Conservation (phyloP, 2,113 vertebrate genomes). For the Mola mola region DNA sequence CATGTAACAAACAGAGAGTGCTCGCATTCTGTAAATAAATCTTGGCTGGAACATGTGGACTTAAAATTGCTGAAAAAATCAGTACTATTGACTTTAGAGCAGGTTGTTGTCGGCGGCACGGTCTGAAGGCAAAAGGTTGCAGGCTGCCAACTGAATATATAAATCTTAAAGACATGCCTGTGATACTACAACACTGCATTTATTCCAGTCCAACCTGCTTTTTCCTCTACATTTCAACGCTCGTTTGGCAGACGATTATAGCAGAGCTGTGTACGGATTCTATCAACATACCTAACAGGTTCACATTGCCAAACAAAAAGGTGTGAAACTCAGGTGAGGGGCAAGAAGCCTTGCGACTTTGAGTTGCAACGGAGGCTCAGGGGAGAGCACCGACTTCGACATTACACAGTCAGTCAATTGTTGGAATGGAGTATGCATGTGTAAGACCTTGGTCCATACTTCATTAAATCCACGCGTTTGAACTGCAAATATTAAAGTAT, state of each 20-base stretch:
- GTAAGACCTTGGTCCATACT: background rate
- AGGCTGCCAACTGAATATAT: too few species aligned
- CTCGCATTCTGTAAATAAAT: too few species aligned
- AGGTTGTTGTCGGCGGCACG: too few species aligned
- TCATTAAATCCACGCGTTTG: too few species aligned
- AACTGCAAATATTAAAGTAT: too few species aligned
- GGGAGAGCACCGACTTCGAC: constrained; percentile 9
- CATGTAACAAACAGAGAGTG: too few species aligned
- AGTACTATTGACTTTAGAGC: too few species aligned
- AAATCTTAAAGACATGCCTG: background rate
- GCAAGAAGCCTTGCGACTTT: constrained; percentile 9
- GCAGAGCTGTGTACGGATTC: constrained; percentile 3
- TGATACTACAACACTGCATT: background rate
- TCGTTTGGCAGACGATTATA: background rate
- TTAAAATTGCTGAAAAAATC: too few species aligned
- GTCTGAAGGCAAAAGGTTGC: too few species aligned
- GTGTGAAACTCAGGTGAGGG: constrained; percentile 54
- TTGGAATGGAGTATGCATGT: background rate
- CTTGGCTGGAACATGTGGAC: too few species aligned
- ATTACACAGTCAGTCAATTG: constrained; percentile 30
- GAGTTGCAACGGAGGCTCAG: constrained; percentile 54
- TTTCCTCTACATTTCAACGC: background rate
- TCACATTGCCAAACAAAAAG: constrained; percentile 23
- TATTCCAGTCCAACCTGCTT: background rate
- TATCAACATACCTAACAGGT: constrained; percentile 28